Evolutionary conservation across 92 coral and sea anemone species (phyloP).

Genomic region (Porites cylindrica): DNA sequence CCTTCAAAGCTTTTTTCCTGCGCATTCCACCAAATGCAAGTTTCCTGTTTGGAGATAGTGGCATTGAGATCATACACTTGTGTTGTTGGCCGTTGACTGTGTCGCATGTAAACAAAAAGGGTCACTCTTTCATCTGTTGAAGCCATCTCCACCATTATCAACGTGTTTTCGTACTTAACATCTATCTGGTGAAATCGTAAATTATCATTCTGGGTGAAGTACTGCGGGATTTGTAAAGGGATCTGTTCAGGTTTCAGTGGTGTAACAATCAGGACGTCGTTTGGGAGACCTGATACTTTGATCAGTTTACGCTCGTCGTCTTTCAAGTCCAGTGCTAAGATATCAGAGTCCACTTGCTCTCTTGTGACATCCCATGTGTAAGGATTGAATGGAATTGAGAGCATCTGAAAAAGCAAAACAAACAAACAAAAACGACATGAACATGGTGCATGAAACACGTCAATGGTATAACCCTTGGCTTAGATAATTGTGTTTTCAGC

Average conservation of each 20-base stretch:
- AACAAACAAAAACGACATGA: no score
- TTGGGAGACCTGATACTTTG: conserved; percentile 48
- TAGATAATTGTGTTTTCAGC: no score
- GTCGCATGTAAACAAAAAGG: conserved; percentile 34
- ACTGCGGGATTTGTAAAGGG: conserved; percentile 9
- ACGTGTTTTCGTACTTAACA: conserved; percentile 47
- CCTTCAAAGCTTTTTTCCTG: conserved; percentile 1
- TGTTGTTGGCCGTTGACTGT: conserved; percentile 55
- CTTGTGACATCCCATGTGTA: conserved; percentile 71
- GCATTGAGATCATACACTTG: conserved; percentile 50
- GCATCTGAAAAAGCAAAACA: conserved; percentile 39
- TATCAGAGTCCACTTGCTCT: conserved; percentile 52
- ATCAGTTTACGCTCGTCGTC: conserved; percentile 50
- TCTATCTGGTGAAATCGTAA: conserved; percentile 40
- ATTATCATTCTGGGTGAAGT: conserved; percentile 34
- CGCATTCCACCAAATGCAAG: conserved; percentile 23
- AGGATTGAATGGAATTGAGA: conserved; percentile 58
- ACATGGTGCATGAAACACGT: no score
- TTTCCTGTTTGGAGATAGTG: conserved; percentile 31
- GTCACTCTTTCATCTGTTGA: background rate
- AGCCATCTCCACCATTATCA: conserved; percentile 37
- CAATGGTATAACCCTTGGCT: no score
- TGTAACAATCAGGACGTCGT: conserved; percentile 47
- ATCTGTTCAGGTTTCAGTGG: conserved; percentile 41
- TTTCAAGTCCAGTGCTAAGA: conserved; percentile 53